These are phyloP conservation scores for Chromoteleia sp. DNA, from an alignment of 2,888 invertebrate species.

Conservation along the genomic window DNA sequence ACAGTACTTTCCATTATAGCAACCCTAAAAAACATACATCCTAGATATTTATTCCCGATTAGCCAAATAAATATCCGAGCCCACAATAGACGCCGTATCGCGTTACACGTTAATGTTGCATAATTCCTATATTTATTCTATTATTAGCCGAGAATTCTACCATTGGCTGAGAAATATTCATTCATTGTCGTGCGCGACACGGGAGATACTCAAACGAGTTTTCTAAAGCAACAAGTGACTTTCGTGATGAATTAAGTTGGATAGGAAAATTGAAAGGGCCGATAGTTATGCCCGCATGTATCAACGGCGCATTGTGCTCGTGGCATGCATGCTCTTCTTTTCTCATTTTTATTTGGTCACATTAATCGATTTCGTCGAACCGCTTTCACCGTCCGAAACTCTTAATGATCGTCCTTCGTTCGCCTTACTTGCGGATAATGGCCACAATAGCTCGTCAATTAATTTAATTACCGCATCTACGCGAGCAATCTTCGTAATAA, in stretches of 20 bases:
- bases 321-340: slow-evolving; percentile 36
- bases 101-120: slow-evolving; percentile 17
- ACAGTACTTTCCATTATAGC: slow-evolving; percentile 22
- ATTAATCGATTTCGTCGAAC: slow-evolving; percentile 59
- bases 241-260: slow-evolving; percentile 59
- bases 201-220: slow-evolving; percentile 25
- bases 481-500: slow-evolving; percentile 45
- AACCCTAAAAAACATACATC: slow-evolving; percentile 19
- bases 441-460: slow-evolving; percentile 60
- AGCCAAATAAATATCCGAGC: slow-evolving; percentile 11
- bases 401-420: slow-evolving; percentile 36
- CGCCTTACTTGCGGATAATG: slow-evolving; percentile 39
- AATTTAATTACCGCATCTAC: slow-evolving; percentile 53
- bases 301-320: slow-evolving; percentile 37
- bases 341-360: slow-evolving; percentile 49
- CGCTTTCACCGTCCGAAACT: slow-evolving; percentile 57
- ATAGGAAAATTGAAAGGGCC: slow-evolving; percentile 50
- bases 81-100: slow-evolving; percentile 3
- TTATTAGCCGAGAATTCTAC: no score
- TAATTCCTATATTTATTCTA: slow-evolving; percentile 43
- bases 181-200: slow-evolving; percentile 9
- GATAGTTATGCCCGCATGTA: slow-evolving; percentile 57
- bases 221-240: slow-evolving; percentile 62
- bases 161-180: slow-evolving; percentile 30
- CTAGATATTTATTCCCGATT: slow-evolving; percentile 45